Percentiles rank a stretch among this genome's conserved stretches.
Evolutionary conservation across 2,797 vertebrate genomes (phyloP).

Genomic region (Chromobotia macracanthus): DNA sequence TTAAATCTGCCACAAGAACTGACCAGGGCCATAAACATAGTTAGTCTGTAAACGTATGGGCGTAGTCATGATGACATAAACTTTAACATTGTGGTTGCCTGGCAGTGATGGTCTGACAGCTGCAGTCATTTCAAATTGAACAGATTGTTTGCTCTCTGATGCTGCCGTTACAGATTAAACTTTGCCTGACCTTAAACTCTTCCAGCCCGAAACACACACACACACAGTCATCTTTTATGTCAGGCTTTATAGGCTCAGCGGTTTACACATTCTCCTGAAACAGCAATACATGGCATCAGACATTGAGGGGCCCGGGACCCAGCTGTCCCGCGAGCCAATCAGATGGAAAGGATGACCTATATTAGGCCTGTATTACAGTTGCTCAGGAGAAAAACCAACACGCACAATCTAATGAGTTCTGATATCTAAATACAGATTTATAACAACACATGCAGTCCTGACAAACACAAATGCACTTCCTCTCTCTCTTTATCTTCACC

Average conservation of each 20-base stretch:
- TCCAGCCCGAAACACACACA: neutral
- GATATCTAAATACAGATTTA: conserved; percentile 18
- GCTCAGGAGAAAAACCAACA: conserved; percentile 9
- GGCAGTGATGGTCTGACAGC: conserved; percentile 2
- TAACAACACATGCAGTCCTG: neutral
- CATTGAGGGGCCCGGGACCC: conserved; percentile 38
- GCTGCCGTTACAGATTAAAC: conserved; percentile 23
- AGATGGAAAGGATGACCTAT: conserved; percentile 58
- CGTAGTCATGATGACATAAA: neutral
- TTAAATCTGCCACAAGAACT: too few relatives aligned
- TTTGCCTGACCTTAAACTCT: conserved; percentile 1
- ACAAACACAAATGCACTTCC: neutral
- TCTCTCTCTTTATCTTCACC: too few relatives aligned
- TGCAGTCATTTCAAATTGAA: conserved; percentile 9
- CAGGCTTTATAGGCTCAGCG: conserved; percentile 13
- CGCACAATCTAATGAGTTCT: conserved; percentile 2
- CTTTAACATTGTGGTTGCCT: neutral
- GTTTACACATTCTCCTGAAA: conserved; percentile 6
- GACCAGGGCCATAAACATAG: too few relatives aligned
- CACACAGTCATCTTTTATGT: neutral
- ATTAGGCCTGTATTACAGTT: conserved; percentile 41
- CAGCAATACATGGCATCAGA: conserved; percentile 29
- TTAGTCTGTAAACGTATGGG: neutral
- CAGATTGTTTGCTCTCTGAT: neutral
- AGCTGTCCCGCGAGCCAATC: conserved; percentile 54